Conservation (phyloP, 2,888 invertebrate genomes). For the Mystacides longicornis region DNA sequence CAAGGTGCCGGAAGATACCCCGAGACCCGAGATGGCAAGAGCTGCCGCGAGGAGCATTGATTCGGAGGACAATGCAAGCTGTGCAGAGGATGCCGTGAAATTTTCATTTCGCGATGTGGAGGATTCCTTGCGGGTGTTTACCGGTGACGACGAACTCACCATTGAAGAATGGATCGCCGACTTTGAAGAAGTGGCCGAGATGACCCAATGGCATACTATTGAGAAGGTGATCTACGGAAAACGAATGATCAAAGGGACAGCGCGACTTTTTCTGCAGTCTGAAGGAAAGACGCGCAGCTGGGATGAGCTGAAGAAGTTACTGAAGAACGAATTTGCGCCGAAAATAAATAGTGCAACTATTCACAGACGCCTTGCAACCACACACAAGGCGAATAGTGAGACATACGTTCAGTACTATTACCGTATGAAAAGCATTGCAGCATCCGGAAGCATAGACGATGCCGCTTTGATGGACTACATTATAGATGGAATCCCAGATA, state of each 20-base stretch:
- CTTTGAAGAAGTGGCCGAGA: neutral
- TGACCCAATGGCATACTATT: neutral
- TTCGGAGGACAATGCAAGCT: neutral
- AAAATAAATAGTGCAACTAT: neutral
- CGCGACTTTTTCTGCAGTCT: neutral
- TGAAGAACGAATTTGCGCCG: neutral
- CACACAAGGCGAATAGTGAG: neutral
- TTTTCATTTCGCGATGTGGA: neutral
- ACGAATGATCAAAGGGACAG: neutral
- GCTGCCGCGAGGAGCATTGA: neutral
- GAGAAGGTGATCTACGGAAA: conserved; percentile 1
- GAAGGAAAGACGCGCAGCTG: neutral
- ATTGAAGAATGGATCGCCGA: neutral
- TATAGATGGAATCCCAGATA: neutral
- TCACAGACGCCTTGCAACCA: neutral
- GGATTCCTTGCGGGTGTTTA: neutral
- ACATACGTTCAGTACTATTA: neutral
- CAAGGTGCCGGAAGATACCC: neutral
- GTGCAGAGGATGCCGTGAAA: neutral
- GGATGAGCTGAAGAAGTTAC: neutral
- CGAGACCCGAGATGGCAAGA: too few relatives aligned
- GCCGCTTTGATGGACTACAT: neutral
- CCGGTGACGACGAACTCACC: neutral
- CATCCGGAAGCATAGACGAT: neutral
- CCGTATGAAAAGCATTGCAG: neutral